These are phyloP conservation scores for Dysmachus trigonus DNA, from an alignment of 2,888 invertebrate species.

Conservation along the genomic window DNA sequence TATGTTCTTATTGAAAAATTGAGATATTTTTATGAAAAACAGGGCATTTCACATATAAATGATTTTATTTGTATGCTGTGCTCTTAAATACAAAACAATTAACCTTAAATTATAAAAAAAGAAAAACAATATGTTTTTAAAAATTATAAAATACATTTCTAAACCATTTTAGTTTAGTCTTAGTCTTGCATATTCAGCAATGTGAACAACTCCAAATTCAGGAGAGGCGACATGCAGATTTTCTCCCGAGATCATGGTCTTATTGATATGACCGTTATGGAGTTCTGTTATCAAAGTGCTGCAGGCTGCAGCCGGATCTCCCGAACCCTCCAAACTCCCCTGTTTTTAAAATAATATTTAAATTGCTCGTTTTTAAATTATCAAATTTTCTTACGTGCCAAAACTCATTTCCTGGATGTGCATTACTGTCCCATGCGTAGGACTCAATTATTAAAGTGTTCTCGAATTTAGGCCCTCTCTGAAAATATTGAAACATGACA, in stretches of 20 bases:
- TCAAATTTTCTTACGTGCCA: slow-evolving; percentile 66
- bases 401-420: slow-evolving; percentile 78
- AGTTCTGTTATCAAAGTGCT: slow-evolving; percentile 69
- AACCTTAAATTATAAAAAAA: too few species aligned
- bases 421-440: slow-evolving; percentile 79
- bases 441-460: slow-evolving; percentile 71
- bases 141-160: too few species aligned
- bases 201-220: slow-evolving; percentile 58
- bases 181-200: slow-evolving; percentile 56
- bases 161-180: too few species aligned
- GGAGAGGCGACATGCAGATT: slow-evolving; percentile 67
- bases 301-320: slow-evolving; percentile 70
- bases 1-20: too few species aligned
- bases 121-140: too few species aligned
- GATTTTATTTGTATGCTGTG: too few species aligned
- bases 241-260: slow-evolving; percentile 65
- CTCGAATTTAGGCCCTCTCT: slow-evolving; percentile 59
- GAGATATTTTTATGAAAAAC: too few species aligned
- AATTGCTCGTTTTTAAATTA: too few species aligned
- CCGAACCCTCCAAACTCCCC: slow-evolving; percentile 58
- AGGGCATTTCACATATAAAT: too few species aligned
- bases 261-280: slow-evolving; percentile 68
- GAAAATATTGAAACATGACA: neutral
- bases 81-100: too few species aligned
- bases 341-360: neutral